Evolutionary conservation across 2,797 vertebrate species (phyloP).

Genomic region (Gallinago stenura): DNA sequence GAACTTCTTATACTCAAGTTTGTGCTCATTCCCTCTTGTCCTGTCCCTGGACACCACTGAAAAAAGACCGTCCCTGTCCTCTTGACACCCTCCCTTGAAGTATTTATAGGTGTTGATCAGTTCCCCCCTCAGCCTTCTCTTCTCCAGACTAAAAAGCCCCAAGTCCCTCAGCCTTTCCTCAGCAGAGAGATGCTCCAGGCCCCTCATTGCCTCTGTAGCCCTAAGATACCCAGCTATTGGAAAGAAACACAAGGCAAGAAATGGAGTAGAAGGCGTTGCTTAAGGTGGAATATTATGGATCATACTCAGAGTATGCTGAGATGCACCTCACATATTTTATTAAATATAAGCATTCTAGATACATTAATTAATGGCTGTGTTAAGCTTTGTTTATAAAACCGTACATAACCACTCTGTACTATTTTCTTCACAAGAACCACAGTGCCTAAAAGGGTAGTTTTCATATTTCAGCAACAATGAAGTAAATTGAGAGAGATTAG

Average conservation of each 20-base stretch:
- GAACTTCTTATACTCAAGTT: no score
- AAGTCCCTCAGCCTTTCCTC: no score
- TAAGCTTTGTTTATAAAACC: not conserved
- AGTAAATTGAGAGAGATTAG: not conserved
- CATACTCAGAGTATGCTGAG: accelerated
- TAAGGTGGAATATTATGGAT: not conserved
- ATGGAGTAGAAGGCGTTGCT: not conserved
- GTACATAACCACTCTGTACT: not conserved
- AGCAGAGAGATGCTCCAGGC: no score
- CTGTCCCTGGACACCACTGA: no score
- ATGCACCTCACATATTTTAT: not conserved
- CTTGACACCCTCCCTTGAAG: no score
- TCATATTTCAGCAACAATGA: not conserved
- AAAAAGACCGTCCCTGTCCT: no score
- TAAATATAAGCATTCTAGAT: not conserved
- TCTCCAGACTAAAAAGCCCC: no score
- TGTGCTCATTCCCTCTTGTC: no score
- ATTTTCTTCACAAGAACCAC: not conserved
- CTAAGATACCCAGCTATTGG: not conserved
- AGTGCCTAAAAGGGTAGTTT: not conserved
- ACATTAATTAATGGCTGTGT: not conserved
- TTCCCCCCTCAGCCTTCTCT: no score
- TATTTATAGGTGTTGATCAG: no score
- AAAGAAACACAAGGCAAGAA: not conserved
- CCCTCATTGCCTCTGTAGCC: no score